Base-by-base conservation (phyloP, 1,140 invertebrate species). In the Campoletis sonorensis region DNA sequence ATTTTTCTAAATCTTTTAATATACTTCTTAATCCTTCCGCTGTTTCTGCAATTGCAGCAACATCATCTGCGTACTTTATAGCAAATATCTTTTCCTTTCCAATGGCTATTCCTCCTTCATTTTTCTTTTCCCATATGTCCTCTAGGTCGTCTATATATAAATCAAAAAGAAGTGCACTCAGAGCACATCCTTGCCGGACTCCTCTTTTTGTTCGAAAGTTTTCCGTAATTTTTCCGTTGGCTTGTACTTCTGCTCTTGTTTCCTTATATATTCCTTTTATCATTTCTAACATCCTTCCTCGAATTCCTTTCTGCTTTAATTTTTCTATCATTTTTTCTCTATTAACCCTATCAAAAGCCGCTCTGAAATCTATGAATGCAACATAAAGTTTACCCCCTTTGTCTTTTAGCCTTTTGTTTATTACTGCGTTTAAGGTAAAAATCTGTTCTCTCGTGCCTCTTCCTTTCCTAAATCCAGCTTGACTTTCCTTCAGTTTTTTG, bases 371-470 rank as follows among this genome's bases (percentile, higher is more conserved):
- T 40, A 73, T 61, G 45, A 84, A 83, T 0, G n/a, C 64, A 13
- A 58, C 78, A n/a, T 77, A 71, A 18, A 72, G 15, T 71, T 80
- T 75, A 27, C 75, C 54, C 33, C 54, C 27, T 79, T 79, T 73
- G 15, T 68, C 23, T 30, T 81, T 79, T 15, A 67, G 18, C 30
- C 18, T 72, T 37, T 81, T 81, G 33, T 49, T 67, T 77, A 83
- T 81, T 16, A 80, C 2, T 27, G 71, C 40, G 26, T 81, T 82
- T n/a, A 81, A 11, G 0, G 67, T 45, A 49, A 82, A 81, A 27
- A 84, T 81, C 11, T 84, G 79, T 1, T 84, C 81, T 33, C 76
- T 78, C 4, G 76, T 78, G 21, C 64, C 71, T 54, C 70, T 81
- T 11, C 51, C 64, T 58, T 16, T 79, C 21, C 80, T 83, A 30